A percentile compares a stretch with the other conserved stretches of the same genome.
Conservation (phyloP, 2,888 invertebrate genomes). For the Sarcophaga subvicina region DNA sequence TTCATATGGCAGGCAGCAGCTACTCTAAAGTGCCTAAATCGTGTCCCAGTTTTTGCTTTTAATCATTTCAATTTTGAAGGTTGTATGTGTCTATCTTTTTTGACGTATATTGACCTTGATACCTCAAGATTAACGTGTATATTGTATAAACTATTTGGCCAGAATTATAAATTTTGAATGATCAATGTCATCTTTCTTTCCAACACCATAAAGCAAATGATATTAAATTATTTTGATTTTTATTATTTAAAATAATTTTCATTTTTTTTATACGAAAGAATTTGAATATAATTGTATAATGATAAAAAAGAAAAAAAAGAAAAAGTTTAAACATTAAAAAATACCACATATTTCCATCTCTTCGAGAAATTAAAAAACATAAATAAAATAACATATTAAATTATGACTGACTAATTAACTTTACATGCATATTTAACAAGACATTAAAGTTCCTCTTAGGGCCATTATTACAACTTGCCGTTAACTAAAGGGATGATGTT, state of each 20-base stretch:
- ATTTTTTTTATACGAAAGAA: neutral
- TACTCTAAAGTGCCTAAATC: constrained; percentile 10
- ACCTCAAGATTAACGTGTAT: constrained; percentile 15
- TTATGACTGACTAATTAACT: too few species aligned
- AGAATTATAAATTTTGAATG: neutral
- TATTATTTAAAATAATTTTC: neutral
- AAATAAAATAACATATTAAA: too few species aligned
- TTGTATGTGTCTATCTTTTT: neutral
- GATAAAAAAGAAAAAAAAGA: too few species aligned
- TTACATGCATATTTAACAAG: too few species aligned
- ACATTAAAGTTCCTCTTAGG: too few species aligned
- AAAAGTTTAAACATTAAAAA: too few species aligned
- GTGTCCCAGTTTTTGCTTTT: constrained; percentile 4
- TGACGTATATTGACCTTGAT: constrained; percentile 37
- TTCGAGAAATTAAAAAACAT: too few species aligned
- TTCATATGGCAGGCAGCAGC: neutral
- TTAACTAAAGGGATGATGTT: too few species aligned
- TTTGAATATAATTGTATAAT: too few species aligned
- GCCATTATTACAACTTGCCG: too few species aligned
- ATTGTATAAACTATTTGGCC: constrained; percentile 9
- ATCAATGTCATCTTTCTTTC: constrained; percentile 47
- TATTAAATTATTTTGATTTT: too few species aligned
- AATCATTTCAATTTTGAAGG: constrained; percentile 44
- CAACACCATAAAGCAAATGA: constrained; percentile 17
- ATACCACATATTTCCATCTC: too few species aligned